Evolutionary conservation across 2,113 vertebrate genomes (phyloP).

Genomic region (Rhinolophus sinicus): DNA sequence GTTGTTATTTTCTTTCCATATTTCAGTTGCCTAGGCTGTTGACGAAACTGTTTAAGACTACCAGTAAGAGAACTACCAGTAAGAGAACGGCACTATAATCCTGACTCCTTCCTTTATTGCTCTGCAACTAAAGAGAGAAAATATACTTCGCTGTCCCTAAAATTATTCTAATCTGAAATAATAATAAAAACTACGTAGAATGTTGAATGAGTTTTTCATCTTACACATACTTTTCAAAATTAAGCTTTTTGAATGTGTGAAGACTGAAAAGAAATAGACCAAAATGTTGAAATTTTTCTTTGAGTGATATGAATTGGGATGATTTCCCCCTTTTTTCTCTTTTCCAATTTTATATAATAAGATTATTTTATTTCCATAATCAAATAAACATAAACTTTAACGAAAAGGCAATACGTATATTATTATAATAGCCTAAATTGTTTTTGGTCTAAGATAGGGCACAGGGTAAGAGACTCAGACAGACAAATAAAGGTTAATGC

Average conservation of each 20-base stretch:
- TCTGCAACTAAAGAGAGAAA: not conserved
- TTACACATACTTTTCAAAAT: not conserved
- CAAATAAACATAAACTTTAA: not conserved
- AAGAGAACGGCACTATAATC: not conserved
- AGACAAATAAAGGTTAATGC: not conserved
- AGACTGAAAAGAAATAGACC: not conserved
- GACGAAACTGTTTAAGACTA: no score
- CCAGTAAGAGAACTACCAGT: no score
- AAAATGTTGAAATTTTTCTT: not conserved
- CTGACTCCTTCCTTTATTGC: not conserved
- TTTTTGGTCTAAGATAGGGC: not conserved
- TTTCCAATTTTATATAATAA: not conserved
- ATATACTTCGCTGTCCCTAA: not conserved
- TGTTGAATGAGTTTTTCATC: not conserved
- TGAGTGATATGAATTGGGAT: not conserved
- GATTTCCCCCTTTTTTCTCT: not conserved
- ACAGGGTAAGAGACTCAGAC: not conserved
- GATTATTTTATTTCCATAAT: not conserved
- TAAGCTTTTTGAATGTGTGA: not conserved
- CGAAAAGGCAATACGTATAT: not conserved
- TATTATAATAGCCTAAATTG: not conserved
- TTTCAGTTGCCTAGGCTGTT: no score
- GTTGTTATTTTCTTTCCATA: no score
- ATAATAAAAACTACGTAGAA: not conserved
- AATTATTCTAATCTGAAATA: not conserved